Evolutionary conservation across 2,113 vertebrate genomes (phyloP).

Genomic region (Mionectes macconnelli): DNA sequence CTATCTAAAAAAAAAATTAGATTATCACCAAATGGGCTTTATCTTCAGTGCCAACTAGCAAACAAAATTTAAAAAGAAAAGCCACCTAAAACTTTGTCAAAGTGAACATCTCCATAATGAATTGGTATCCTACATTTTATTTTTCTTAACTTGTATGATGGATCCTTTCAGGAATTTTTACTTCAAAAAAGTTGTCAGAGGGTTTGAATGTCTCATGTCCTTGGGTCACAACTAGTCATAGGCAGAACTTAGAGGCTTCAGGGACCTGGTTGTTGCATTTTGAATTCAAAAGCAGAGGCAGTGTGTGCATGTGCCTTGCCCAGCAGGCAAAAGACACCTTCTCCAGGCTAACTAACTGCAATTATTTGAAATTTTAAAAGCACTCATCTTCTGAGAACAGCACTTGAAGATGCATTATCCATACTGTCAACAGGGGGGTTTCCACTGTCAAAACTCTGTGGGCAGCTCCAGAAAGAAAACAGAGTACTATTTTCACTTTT

Average conservation of each 20-base stretch:
- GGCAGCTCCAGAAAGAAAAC: background rate
- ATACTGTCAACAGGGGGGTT: background rate
- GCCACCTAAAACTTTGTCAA: background rate
- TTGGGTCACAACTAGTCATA: background rate
- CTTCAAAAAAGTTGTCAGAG: background rate
- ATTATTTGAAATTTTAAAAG: background rate
- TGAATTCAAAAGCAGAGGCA: background rate
- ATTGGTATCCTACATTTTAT: background rate
- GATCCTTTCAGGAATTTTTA: background rate
- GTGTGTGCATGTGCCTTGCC: background rate
- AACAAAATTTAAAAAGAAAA: background rate
- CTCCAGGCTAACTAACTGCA: background rate
- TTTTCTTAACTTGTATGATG: background rate
- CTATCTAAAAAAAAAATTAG: background rate
- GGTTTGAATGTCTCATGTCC: background rate
- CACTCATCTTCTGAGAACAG: background rate
- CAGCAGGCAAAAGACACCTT: background rate
- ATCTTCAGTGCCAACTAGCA: background rate
- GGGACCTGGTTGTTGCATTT: background rate
- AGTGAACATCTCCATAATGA: background rate
- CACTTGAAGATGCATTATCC: background rate
- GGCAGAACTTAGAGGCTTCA: background rate
- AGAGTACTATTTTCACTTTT: background rate
- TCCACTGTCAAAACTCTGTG: background rate
- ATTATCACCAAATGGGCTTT: too few species aligned